Percentiles rank a stretch among this genome's conserved stretches.
Conservation (phyloP, 2,797 vertebrate genomes). For the Garrulus glandarius region DNA sequence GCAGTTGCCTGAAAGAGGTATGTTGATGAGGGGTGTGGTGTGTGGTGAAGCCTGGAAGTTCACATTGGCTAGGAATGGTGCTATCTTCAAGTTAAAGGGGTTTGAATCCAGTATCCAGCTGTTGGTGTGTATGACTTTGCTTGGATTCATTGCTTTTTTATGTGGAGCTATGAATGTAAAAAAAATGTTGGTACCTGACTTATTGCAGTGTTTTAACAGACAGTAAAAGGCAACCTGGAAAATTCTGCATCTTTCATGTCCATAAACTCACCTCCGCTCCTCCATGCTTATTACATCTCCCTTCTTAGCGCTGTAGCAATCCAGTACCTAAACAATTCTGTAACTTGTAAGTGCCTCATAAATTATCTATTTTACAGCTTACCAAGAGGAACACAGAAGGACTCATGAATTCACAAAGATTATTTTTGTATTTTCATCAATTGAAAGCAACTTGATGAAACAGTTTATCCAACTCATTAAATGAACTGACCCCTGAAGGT, state of each 20-base stretch:
- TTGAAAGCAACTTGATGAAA: slow-evolving; percentile 39
- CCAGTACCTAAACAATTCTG: slow-evolving; percentile 17
- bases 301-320: background rate
- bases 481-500: slow-evolving; percentile 55
- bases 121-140: background rate
- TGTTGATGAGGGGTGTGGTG: accelerated
- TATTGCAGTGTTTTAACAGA: background rate
- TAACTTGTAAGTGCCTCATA: slow-evolving; percentile 20
- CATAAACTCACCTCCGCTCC: background rate
- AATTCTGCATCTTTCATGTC: background rate
- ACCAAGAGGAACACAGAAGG: slow-evolving; percentile 3
- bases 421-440: slow-evolving; percentile 24
- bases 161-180: background rate
- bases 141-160: background rate
- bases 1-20: accelerated
- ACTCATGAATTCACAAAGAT: background rate
- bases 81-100: background rate
- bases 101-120: background rate
- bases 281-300: background rate
- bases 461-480: slow-evolving; percentile 34
- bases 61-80: background rate
- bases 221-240: background rate
- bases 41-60: background rate
- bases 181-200: background rate
- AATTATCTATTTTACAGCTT: slow-evolving; percentile 34